Conservation (phyloP, 1,140 invertebrate species). For the Camponotus vicinus region DNA sequence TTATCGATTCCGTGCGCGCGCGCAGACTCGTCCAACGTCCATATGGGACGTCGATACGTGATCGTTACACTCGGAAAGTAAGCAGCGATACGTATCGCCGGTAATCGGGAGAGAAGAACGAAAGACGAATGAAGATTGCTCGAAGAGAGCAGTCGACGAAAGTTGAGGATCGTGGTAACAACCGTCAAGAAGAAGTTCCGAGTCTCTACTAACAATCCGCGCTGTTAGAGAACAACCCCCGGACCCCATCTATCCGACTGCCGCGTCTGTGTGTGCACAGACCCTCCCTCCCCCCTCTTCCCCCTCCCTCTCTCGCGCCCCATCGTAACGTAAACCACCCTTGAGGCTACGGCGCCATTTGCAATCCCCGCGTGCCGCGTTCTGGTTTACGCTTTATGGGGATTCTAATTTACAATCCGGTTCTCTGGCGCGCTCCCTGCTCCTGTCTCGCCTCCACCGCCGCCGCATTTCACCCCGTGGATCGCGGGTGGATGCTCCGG, state of each 20-base stretch:
- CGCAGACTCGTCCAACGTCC: neutral
- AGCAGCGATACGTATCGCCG: neutral
- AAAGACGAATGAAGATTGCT: conserved; percentile 25
- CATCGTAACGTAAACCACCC: conserved; percentile 57
- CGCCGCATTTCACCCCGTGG: conserved; percentile 3
- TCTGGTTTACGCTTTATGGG: conserved; percentile 58
- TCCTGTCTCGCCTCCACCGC: conserved; percentile 22
- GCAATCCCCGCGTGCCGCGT: conserved; percentile 9
- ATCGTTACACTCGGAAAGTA: conserved; percentile 36
- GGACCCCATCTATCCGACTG: conserved; percentile 27
- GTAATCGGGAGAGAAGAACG: conserved; percentile 1
- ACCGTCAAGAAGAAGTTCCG: conserved; percentile 79
- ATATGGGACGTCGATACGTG: conserved; percentile 36
- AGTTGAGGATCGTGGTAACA: conserved; percentile 73
- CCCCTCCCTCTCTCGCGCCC: neutral
- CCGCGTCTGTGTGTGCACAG: conserved; percentile 15
- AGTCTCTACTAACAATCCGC: conserved; percentile 81
- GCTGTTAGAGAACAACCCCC: conserved; percentile 31
- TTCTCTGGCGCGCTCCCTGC: conserved; percentile 15
- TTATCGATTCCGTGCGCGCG: conserved; percentile 25
- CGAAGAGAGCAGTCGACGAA: conserved; percentile 29
- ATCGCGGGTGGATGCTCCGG: conserved; percentile 36
- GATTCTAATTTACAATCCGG: conserved; percentile 73
- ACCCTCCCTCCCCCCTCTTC: too few relatives aligned
- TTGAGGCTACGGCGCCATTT: conserved; percentile 40